Conservation (phyloP, 2,113 vertebrate genomes). For the Triplophysa rosa region DNA sequence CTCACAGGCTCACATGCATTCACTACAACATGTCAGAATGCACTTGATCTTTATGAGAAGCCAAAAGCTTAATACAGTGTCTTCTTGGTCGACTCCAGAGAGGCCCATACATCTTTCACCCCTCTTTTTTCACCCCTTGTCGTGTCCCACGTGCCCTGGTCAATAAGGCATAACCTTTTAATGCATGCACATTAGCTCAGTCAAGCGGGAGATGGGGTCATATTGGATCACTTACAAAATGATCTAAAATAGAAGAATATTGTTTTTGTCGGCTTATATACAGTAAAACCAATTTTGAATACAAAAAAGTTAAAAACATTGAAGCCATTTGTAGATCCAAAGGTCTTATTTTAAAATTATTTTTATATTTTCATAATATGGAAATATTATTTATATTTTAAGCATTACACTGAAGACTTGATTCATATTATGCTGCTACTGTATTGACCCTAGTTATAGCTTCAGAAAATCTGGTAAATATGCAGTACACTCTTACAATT, state of each 20-base stretch:
- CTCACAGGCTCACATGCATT: not conserved
- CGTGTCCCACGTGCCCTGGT: slow-evolving; percentile 21
- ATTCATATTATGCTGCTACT: too few relatives aligned
- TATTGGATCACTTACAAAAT: slow-evolving; percentile 28
- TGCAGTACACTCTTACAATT: not conserved
- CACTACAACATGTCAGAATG: not conserved
- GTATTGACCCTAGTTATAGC: too few relatives aligned
- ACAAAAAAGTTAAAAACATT: not conserved
- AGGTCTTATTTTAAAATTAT: too few relatives aligned
- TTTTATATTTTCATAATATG: not conserved
- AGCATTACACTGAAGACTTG: too few relatives aligned
- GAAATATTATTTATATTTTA: not conserved
- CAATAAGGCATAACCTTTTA: slow-evolving; percentile 19
- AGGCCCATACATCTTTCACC: not conserved
- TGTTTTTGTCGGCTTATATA: slow-evolving; percentile 14
- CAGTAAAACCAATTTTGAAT: too few relatives aligned
- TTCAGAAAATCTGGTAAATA: not conserved
- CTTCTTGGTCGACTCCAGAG: not conserved
- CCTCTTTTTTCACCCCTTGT: not conserved
- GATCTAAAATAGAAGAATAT: not conserved
- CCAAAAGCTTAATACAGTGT: not conserved
- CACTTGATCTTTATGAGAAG: slow-evolving; percentile 5
- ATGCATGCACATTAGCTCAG: slow-evolving; percentile 17
- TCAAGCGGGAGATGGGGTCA: not conserved
- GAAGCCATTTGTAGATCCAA: not conserved